phyloP scores from a whole-genome alignment of 64 coral and sea anemone species.

The Montipora efflorescens region DNA sequence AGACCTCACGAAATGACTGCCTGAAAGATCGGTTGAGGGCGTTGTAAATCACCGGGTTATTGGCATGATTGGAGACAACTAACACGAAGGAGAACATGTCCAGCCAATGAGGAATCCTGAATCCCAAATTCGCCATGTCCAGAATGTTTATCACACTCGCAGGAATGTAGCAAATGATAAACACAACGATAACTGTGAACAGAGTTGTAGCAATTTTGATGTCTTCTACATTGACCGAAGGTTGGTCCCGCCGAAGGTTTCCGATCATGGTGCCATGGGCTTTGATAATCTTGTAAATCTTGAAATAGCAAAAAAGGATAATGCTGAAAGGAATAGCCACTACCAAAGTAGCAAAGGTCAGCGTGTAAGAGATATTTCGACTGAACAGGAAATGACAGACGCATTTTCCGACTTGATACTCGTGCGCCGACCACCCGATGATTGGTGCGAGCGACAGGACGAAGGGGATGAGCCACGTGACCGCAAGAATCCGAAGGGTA shows the following conservation, averaged over 20 bases:
- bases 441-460: conserved; percentile 61
- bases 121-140: conserved; percentile 29
- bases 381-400: conserved; percentile 73
- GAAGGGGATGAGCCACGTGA: conserved; percentile 58
- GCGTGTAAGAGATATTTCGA: conserved; percentile 46
- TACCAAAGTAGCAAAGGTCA: conserved; percentile 44
- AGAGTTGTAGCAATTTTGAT: conserved; percentile 60
- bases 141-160: conserved; percentile 61
- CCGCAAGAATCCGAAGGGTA: conserved; percentile 2
- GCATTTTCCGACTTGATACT: conserved; percentile 69
- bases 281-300: conserved; percentile 70
- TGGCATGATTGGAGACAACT: conserved; percentile 61
- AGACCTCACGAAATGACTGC: conserved; percentile 27
- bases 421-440: conserved; percentile 66
- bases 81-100: conserved; percentile 61
- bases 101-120: conserved; percentile 25
- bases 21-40: conserved; percentile 65
- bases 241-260: not conserved
- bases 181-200: conserved; percentile 55
- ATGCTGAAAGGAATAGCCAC: conserved; percentile 38
- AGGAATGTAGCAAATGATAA: conserved; percentile 67
- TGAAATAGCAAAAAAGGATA: conserved; percentile 46
- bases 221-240: conserved; percentile 49
- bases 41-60: conserved; percentile 65
- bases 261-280: conserved; percentile 38